Conservation (phyloP, 2,888 invertebrate genomes). For the Bembecia ichneumoniformis region DNA sequence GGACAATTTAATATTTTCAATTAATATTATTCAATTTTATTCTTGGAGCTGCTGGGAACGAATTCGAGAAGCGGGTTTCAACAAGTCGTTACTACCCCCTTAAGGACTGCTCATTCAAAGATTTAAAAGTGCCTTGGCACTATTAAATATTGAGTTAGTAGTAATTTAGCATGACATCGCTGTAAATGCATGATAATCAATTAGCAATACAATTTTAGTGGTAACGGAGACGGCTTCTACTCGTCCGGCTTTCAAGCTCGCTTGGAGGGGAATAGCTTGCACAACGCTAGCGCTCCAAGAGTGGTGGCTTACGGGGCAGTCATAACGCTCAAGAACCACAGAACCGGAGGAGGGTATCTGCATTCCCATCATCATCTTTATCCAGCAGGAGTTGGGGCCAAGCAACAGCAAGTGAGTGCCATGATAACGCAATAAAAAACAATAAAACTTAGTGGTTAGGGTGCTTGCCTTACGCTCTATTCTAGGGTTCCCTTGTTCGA, state of each 20-base stretch:
- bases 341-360: slow-evolving; percentile 95
- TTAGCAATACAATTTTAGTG: slow-evolving; percentile 66
- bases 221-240: slow-evolving; percentile 96
- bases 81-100: too few relatives aligned
- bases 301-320: slow-evolving; percentile 91
- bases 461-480: too few relatives aligned
- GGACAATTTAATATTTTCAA: too few relatives aligned
- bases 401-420: slow-evolving; percentile 88
- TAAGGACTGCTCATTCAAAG: too few relatives aligned
- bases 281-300: slow-evolving; percentile 93
- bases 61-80: too few relatives aligned
- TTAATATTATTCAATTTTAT: too few relatives aligned
- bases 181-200: too few relatives aligned
- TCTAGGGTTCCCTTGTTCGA: too few relatives aligned
- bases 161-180: too few relatives aligned
- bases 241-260: slow-evolving; percentile 97
- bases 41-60: too few relatives aligned
- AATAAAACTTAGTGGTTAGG: too few relatives aligned
- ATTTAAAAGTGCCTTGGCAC: neutral
- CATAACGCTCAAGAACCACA: slow-evolving; percentile 92
- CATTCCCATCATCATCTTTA: slow-evolving; percentile 97
- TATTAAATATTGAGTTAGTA: too few relatives aligned
- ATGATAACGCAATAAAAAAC: neutral
- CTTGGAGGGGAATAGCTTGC: slow-evolving; percentile 90
- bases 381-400: slow-evolving; percentile 89